Base-by-base conservation (phyloP, 1,140 invertebrate species). In the Notospermus geniculatus region DNA sequence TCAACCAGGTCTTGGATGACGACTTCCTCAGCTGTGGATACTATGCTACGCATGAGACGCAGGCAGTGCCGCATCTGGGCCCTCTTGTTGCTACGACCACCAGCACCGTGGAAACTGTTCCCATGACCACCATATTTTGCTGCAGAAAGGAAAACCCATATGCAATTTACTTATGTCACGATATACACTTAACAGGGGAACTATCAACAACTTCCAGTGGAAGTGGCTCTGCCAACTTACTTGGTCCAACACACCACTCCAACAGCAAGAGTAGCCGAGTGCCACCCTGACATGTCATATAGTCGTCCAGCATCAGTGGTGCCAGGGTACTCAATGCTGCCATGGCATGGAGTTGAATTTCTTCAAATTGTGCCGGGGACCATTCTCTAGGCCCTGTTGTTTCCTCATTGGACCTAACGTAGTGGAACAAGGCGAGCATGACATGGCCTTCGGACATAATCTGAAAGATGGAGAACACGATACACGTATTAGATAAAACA, bases 351-450 rank as follows among this genome's bases (percentile, higher is more conserved):
- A 81, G 75, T 63, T 82, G 81, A 5, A 82, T 60, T 61, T 82
- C 81, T 62, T 82, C 80, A 72, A 79, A 79, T 70, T 82, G 77
- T 9, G 79, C 74, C 15, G 69, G 66, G n/a, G 72, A 74, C 79
- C 77, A 81, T 23, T 79, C 77, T 17, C 68, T 53, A 0, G 74
- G 71, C 5, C 60, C 63, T 17, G 63, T 67, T 15, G 65, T 69
- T 50, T 69, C 72, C 54, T 78, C 75, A 64, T 77, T 80, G 27
- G 73, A 65, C 36, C 74, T 66, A 25, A 81, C 76, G 68, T 72
- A 81, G 5, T 73, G 77, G 60, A 82, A 80, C 36, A 82, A 62
- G 4, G 79, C 78, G 60, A 80, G 56, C 62, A 82, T 67, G 29
- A 82, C 60, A 58, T 74, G 74, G 56, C 78, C 79, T 30, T 81